Conservation (phyloP, 2,888 invertebrate genomes). For the Euzetes globulus region DNA sequence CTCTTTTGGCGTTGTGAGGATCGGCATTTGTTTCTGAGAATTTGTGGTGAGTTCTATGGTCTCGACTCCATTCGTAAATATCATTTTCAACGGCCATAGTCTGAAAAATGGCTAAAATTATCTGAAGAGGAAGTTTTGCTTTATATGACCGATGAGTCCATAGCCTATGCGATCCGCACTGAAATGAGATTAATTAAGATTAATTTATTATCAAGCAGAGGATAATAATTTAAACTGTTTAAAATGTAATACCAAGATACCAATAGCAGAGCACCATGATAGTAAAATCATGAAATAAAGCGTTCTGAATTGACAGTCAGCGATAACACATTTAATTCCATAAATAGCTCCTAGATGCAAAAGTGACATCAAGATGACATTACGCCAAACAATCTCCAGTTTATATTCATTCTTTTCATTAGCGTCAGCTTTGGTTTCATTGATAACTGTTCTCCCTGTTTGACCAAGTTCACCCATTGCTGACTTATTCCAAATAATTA, state of each 20-base stretch:
- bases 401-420: too few species aligned
- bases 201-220: neutral
- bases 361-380: conserved; percentile 14
- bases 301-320: neutral
- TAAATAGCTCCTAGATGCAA: neutral
- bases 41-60: conserved; percentile 41
- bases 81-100: conserved; percentile 48
- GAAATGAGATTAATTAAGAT: neutral
- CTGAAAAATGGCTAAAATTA: conserved; percentile 48
- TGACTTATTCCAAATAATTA: too few species aligned
- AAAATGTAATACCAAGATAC: neutral
- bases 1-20: conserved; percentile 40
- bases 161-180: conserved; percentile 27
- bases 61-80: conserved; percentile 40
- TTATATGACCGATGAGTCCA: conserved; percentile 25
- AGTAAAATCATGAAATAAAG: neutral
- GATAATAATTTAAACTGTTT: neutral
- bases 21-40: conserved; percentile 35
- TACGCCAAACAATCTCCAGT: conserved; percentile 31
- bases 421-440: too few species aligned
- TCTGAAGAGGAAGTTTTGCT: conserved; percentile 7
- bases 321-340: neutral
- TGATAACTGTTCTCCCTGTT: too few species aligned
- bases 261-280: neutral
- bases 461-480: too few species aligned